phyloP scores from a whole-genome alignment of 64 coral and sea anemone species.

The Dendronephthya gigantea region DNA sequence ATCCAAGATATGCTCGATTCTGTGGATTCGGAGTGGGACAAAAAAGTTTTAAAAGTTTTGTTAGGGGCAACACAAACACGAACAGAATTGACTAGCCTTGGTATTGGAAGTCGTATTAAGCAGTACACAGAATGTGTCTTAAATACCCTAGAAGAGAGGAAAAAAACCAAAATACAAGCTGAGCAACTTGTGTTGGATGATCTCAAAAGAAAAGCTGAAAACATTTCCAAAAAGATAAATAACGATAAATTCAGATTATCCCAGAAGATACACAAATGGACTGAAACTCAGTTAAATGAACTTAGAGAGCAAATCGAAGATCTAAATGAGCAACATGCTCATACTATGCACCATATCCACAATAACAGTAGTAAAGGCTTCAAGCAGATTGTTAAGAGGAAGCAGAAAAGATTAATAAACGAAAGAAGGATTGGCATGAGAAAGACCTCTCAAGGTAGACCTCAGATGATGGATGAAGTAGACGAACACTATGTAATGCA shows the following conservation, averaged over 20 bases:
- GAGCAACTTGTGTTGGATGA: not conserved
- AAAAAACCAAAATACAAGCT: not conserved
- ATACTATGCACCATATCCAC: not conserved
- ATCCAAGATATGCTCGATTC: conserved; percentile 10
- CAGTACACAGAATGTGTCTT: not conserved
- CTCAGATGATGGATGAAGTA: not conserved
- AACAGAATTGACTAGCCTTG: not conserved
- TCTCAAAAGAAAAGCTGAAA: conserved; percentile 23
- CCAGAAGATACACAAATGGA: not conserved
- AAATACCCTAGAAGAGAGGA: not conserved
- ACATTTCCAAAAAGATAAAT: not conserved
- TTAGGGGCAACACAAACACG: conserved; percentile 19
- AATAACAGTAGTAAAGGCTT: not conserved
- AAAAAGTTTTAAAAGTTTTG: conserved; percentile 26
- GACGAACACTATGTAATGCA: conserved; percentile 15
- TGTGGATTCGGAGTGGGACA: conserved; percentile 30
- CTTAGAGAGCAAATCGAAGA: not conserved
- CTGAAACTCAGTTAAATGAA: not conserved
- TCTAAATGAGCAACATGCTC: not conserved
- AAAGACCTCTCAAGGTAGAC: not conserved
- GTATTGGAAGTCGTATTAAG: not conserved
- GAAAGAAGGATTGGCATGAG: not conserved
- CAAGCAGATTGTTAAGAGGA: not conserved
- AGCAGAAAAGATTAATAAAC: not conserved
- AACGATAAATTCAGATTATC: not conserved